A percentile compares a stretch with the other conserved stretches of the same genome.
Conservation (phyloP, 2,797 vertebrate species). For the Myotis pilosus region DNA sequence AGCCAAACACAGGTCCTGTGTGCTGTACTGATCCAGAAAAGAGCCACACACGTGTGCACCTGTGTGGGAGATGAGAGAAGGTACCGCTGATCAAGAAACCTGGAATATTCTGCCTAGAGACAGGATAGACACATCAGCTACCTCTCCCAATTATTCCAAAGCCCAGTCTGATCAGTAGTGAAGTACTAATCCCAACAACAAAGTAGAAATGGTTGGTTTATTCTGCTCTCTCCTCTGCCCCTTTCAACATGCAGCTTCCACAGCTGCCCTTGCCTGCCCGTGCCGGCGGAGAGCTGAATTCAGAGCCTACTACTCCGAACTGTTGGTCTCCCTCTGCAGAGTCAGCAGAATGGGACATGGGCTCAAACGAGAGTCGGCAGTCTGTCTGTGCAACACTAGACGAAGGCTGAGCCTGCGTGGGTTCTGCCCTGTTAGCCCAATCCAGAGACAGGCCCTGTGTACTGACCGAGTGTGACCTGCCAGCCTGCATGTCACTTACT, state of each 20-base stretch:
- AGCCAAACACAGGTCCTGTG: background rate
- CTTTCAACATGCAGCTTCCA: background rate
- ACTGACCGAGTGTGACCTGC: slow-evolving; percentile 77
- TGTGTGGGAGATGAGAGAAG: background rate
- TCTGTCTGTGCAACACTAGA: background rate
- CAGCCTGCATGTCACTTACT: slow-evolving; percentile 72
- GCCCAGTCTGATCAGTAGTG: background rate
- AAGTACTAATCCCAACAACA: background rate
- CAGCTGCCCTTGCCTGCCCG: background rate
- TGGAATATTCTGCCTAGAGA: background rate
- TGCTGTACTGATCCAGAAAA: background rate
- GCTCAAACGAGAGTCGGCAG: background rate
- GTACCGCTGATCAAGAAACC: background rate
- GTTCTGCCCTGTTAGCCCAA: slow-evolving; percentile 72
- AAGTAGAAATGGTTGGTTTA: slow-evolving; percentile 47
- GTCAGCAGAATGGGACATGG: background rate
- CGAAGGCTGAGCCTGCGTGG: slow-evolving; percentile 57
- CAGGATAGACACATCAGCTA: background rate
- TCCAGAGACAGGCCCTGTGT: slow-evolving; percentile 64
- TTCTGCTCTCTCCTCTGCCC: background rate
- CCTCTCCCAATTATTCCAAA: background rate
- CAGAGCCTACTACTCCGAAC: background rate
- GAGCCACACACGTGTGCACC: background rate
- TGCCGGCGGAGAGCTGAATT: background rate
- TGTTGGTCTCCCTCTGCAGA: slow-evolving; percentile 18